phyloP scores from a whole-genome alignment of 2,888 invertebrate genomes.

The Hybos culiciformis region DNA sequence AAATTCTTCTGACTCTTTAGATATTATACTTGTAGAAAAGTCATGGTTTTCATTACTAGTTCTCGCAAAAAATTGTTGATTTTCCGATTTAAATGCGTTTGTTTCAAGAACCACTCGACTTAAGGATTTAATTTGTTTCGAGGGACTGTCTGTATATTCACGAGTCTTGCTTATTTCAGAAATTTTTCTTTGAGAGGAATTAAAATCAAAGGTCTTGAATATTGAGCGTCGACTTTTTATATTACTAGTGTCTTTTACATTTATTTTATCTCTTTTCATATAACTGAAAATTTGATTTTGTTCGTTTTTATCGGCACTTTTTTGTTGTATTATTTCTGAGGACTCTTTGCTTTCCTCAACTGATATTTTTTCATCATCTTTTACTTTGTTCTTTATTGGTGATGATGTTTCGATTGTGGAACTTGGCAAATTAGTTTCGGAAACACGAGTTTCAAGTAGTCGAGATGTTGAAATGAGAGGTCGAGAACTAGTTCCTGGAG shows the following conservation, averaged over 20 bases:
- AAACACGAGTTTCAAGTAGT: not conserved
- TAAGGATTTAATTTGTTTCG: conserved; percentile 6
- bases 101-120: conserved; percentile 10
- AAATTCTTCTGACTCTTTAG: not conserved
- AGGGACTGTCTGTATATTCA: not conserved
- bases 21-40: not conserved
- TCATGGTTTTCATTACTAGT: not conserved
- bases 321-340: too few species aligned
- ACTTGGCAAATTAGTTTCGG: not conserved
- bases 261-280: too few species aligned
- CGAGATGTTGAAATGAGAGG: conserved; percentile 1
- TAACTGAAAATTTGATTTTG: too few species aligned
- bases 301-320: too few species aligned
- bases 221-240: conserved; percentile 7
- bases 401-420: not conserved
- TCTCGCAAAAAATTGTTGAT: too few species aligned
- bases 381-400: not conserved
- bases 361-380: not conserved
- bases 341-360: not conserved
- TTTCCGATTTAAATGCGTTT: conserved; percentile 8
- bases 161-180: conserved; percentile 2
- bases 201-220: conserved; percentile 12
- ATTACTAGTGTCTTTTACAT: too few species aligned
- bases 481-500: conserved; percentile 7
- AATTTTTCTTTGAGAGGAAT: conserved; percentile 8